Conservation (phyloP, 2,888 invertebrate species). For the Stenoptilia bipunctidactyla region DNA sequence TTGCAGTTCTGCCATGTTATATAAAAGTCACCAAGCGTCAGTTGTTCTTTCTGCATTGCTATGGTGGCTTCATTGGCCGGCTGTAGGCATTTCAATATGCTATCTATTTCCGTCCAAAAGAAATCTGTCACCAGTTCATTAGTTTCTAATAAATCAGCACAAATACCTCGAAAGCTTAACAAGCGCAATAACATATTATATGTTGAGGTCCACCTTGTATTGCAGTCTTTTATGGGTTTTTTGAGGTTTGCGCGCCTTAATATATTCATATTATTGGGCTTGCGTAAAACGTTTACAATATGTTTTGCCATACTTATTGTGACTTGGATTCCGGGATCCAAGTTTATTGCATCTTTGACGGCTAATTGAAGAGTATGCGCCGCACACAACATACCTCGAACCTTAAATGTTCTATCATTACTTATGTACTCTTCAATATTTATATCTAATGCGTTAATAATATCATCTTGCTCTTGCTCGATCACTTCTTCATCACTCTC, state of each 20-base stretch:
- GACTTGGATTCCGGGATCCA: conserved; percentile 2
- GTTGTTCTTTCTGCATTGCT: not conserved
- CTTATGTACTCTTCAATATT: not conserved
- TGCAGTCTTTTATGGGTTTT: conserved; percentile 7
- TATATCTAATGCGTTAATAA: not conserved
- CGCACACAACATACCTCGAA: conserved; percentile 11
- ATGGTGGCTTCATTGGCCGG: too few relatives aligned
- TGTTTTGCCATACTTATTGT: conserved; percentile 3
- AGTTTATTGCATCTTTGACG: conserved; percentile 7
- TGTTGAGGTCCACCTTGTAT: conserved; percentile 8
- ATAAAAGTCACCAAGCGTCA: not conserved
- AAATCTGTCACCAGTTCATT: not conserved
- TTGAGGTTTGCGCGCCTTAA: conserved; percentile 5
- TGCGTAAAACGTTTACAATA: conserved; percentile 6
- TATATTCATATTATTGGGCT: conserved; percentile 3
- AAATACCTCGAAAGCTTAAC: not conserved
- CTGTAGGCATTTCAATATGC: too few relatives aligned
- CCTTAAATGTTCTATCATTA: conserved; percentile 1
- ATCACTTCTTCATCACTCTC: not conserved
- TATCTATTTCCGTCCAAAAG: not conserved
- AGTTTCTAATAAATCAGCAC: not conserved
- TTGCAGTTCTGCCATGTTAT: not conserved
- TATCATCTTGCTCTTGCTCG: not conserved
- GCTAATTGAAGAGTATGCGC: conserved; percentile 11
- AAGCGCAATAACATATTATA: conserved; percentile 6